phyloP scores from a whole-genome alignment of 2,888 invertebrate species.

The Euproctis similis region DNA sequence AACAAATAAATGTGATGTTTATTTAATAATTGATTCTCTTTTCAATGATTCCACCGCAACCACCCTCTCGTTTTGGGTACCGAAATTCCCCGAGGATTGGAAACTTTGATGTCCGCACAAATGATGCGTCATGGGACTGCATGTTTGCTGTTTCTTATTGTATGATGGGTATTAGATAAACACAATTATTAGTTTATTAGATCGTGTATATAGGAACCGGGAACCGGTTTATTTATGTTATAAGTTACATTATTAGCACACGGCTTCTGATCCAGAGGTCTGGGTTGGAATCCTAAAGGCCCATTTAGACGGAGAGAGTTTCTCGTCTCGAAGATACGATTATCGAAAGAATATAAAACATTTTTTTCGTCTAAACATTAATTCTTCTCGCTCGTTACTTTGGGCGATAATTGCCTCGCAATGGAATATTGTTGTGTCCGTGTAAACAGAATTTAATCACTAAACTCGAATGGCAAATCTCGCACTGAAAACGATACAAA shows the following conservation, averaged over 20 bases:
- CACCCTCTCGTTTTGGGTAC: neutral
- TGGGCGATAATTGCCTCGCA: constrained; percentile 3
- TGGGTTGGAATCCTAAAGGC: too few relatives aligned
- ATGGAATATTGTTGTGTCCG: too few relatives aligned
- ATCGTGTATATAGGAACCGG: constrained; percentile 30
- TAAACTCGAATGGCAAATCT: too few relatives aligned
- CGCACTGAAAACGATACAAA: too few relatives aligned
- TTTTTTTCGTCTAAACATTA: too few relatives aligned
- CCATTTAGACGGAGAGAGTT: too few relatives aligned
- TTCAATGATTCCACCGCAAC: constrained; percentile 15
- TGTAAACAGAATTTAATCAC: too few relatives aligned
- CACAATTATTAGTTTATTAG: constrained; percentile 64
- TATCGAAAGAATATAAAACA: too few relatives aligned
- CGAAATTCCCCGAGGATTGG: constrained; percentile 18
- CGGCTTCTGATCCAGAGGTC: too few relatives aligned
- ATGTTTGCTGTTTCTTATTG: constrained; percentile 20
- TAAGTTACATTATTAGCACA: constrained; percentile 17
- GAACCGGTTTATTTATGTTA: constrained; percentile 13
- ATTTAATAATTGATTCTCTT: constrained; percentile 15
- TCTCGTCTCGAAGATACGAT: too few relatives aligned
- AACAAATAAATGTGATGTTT: too few relatives aligned
- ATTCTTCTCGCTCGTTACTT: constrained; percentile 6
- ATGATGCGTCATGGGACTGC: constrained; percentile 35
- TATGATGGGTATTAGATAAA: constrained; percentile 36
- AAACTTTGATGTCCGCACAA: constrained; percentile 47